These are phyloP conservation scores for Hippocampus zosterae DNA, from an alignment of 2,113 vertebrate genomes.

Conservation along the genomic window DNA sequence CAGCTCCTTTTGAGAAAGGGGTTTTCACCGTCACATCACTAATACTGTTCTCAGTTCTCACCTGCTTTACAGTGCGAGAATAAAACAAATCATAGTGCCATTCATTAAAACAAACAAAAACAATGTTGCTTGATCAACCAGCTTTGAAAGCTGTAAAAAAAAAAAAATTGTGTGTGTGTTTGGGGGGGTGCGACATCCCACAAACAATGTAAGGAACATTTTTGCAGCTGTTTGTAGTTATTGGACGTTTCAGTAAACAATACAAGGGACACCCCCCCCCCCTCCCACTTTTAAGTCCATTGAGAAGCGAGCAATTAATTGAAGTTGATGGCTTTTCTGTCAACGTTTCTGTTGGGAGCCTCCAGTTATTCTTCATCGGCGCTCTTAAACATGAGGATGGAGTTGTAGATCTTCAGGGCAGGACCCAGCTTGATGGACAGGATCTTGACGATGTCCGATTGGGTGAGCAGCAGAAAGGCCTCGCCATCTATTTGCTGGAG, in stretches of 20 bases:
- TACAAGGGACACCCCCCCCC: conserved; percentile 31
- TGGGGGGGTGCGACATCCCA: background rate
- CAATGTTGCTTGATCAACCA: conserved; percentile 34
- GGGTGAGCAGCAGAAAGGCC: conserved; percentile 91
- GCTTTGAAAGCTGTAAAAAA: conserved; percentile 23
- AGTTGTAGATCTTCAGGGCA: conserved; percentile 89
- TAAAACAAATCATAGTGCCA: conserved; percentile 41
- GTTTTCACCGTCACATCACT: background rate
- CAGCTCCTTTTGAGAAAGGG: background rate
- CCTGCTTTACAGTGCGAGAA: conserved; percentile 40
- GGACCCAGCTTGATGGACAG: conserved; percentile 89
- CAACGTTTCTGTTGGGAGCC: background rate
- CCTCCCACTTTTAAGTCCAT: conserved; percentile 22
- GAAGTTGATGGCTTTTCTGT: conserved; percentile 26
- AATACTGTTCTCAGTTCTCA: background rate
- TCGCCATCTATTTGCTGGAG: conserved; percentile 87
- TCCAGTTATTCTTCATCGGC: conserved; percentile 74
- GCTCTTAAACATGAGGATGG: conserved; percentile 87
- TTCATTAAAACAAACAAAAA: conserved; percentile 24
- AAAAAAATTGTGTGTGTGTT: background rate
- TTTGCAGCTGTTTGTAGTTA: conserved; percentile 47
- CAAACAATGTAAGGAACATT: conserved; percentile 44
- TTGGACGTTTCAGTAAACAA: conserved; percentile 44
- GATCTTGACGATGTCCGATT: conserved; percentile 87
- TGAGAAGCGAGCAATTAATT: conserved; percentile 22